phyloP scores from a whole-genome alignment of 2,888 invertebrate species.

The Sinopyrophorus schimmeli region DNA sequence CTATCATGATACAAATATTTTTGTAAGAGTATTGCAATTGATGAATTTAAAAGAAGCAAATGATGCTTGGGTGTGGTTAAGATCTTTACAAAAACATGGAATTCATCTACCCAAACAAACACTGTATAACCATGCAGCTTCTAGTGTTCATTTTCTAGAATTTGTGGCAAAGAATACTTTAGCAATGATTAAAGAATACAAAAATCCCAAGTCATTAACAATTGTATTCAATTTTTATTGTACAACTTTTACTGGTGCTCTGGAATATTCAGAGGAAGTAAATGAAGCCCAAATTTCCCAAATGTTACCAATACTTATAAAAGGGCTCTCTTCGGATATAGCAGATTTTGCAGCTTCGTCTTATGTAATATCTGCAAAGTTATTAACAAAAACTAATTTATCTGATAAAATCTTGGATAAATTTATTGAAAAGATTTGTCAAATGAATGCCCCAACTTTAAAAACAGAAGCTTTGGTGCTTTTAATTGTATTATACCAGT shows the following conservation, averaged over 20 bases:
- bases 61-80: conserved; percentile 79
- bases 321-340: conserved; percentile 69
- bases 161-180: conserved; percentile 64
- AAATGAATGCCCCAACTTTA: conserved; percentile 58
- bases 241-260: conserved; percentile 71
- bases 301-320: conserved; percentile 71
- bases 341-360: conserved; percentile 73
- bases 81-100: conserved; percentile 73
- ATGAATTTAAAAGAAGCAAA: conserved; percentile 64
- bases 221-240: conserved; percentile 82
- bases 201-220: conserved; percentile 64
- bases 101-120: conserved; percentile 72
- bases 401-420: conserved; percentile 60
- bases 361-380: conserved; percentile 72
- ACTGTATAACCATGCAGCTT: conserved; percentile 72
- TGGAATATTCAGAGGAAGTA: conserved; percentile 60
- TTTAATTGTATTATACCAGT: conserved; percentile 70
- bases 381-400: conserved; percentile 68
- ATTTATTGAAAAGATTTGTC: conserved; percentile 64
- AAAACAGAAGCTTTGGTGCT: conserved; percentile 67
- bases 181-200: conserved; percentile 63
- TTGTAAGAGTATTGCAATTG: conserved; percentile 79
- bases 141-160: conserved; percentile 65
- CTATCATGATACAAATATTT: conserved; percentile 90
- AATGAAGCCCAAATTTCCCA: conserved; percentile 67